Percentiles rank a stretch among this genome's conserved stretches.
Conservation (phyloP, 2,888 invertebrate genomes). For the Corbicula japonica region DNA sequence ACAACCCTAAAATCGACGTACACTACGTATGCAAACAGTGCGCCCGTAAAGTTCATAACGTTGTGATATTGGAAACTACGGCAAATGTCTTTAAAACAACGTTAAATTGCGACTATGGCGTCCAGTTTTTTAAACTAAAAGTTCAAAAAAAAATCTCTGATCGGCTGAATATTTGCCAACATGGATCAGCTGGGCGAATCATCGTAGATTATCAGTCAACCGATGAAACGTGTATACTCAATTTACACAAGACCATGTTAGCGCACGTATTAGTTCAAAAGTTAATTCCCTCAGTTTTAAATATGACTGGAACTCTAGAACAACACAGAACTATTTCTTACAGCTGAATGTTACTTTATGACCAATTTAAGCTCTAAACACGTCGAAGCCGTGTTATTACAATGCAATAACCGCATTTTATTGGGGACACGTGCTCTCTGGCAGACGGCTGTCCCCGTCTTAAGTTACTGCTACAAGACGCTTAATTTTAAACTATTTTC, state of each 20-base stretch:
- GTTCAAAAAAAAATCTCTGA: too few relatives aligned
- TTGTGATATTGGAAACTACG: too few relatives aligned
- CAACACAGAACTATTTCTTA: constrained; percentile 13
- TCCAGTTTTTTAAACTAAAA: too few relatives aligned
- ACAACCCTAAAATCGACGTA: too few relatives aligned
- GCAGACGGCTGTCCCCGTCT: constrained; percentile 13
- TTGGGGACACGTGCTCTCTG: constrained; percentile 24
- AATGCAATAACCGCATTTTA: constrained; percentile 33
- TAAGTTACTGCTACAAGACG: not conserved
- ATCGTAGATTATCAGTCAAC: constrained; percentile 2
- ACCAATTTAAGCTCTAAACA: constrained; percentile 28
- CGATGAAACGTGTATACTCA: constrained; percentile 7
- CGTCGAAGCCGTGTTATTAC: constrained; percentile 21
- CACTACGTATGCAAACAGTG: too few relatives aligned
- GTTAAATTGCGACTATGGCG: too few relatives aligned
- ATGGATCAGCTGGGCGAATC: too few relatives aligned
- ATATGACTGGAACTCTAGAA: constrained; percentile 6
- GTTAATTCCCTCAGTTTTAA: constrained; percentile 3
- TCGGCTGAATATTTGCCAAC: too few relatives aligned
- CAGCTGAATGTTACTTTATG: too few relatives aligned
- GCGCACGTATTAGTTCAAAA: not conserved
- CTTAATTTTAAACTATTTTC: not conserved
- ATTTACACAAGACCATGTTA: not conserved
- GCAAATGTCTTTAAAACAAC: too few relatives aligned
- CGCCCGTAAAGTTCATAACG: too few relatives aligned